Percentiles rank a stretch among this genome's conserved stretches.
Evolutionary conservation across 2,797 vertebrate species (phyloP).

Genomic region (Paguma larvata): DNA sequence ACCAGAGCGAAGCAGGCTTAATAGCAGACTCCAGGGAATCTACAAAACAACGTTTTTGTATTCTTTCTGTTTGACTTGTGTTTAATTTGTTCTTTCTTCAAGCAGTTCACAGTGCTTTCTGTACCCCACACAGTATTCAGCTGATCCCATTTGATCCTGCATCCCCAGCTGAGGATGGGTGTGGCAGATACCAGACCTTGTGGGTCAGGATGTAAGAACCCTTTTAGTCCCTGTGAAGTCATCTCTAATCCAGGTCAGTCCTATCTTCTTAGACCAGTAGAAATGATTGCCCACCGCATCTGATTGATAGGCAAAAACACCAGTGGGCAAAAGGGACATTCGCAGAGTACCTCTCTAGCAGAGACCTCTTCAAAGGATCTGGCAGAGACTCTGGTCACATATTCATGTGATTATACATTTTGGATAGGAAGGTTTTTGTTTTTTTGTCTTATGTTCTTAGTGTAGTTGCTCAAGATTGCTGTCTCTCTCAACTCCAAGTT

Average conservation of each 20-base stretch:
- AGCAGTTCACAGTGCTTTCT: background rate
- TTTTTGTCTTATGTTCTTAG: background rate
- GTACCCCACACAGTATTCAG: background rate
- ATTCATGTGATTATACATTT: background rate
- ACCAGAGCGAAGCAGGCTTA: background rate
- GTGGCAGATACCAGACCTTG: background rate
- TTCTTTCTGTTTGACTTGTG: constrained; percentile 16
- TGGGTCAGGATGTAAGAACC: background rate
- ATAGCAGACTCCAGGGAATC: background rate
- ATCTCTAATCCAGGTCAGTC: background rate
- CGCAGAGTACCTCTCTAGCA: background rate
- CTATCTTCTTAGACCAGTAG: background rate
- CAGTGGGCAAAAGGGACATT: background rate
- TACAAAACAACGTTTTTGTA: background rate
- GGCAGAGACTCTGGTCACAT: background rate
- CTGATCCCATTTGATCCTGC: background rate
- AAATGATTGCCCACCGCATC: background rate
- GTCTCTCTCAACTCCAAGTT: background rate
- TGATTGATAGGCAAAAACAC: background rate
- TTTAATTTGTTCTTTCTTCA: constrained; percentile 49
- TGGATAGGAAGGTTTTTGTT: background rate
- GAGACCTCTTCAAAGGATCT: background rate
- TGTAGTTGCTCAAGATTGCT: background rate
- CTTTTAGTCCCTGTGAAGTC: background rate
- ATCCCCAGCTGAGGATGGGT: background rate